Evolutionary conservation across 2,797 vertebrate genomes (phyloP).

Genomic region (Gambusia yucatana): DNA sequence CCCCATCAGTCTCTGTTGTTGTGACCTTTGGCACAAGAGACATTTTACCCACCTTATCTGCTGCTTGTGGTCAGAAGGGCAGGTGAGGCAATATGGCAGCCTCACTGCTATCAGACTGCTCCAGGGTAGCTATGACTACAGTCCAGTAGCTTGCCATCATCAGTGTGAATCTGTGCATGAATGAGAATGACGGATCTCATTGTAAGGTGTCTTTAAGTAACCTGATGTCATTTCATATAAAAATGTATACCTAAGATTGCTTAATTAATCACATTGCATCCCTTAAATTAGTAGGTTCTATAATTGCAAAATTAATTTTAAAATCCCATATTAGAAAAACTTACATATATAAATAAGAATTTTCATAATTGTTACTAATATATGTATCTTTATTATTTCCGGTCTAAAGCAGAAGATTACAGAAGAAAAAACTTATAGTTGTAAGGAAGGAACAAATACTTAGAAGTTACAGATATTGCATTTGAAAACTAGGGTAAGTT

Average conservation of each 20-base stretch:
- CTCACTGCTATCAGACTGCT: no score
- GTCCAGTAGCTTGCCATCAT: no score
- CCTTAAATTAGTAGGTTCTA: background rate
- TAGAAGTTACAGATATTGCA: background rate
- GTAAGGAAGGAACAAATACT: background rate
- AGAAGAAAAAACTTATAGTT: background rate
- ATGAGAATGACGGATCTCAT: no score
- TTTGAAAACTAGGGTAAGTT: conserved; percentile 4
- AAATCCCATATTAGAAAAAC: background rate
- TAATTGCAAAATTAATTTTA: background rate
- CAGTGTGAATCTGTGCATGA: no score
- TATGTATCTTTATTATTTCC: background rate
- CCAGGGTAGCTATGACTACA: no score
- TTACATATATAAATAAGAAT: background rate
- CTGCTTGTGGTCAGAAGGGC: no score
- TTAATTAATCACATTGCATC: background rate
- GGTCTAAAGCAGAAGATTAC: background rate
- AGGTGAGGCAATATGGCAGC: no score
- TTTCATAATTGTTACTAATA: background rate
- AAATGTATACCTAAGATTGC: background rate
- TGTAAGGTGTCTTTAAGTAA: no score
- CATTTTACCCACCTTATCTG: no score
- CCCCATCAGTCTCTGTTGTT: no score
- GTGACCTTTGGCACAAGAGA: no score
- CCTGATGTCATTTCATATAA: no score